Evolutionary conservation across 1,140 invertebrate genomes (phyloP), one percentile per base, ranked within the genome.

Genomic region (Leptinotarsa texana): DNA sequence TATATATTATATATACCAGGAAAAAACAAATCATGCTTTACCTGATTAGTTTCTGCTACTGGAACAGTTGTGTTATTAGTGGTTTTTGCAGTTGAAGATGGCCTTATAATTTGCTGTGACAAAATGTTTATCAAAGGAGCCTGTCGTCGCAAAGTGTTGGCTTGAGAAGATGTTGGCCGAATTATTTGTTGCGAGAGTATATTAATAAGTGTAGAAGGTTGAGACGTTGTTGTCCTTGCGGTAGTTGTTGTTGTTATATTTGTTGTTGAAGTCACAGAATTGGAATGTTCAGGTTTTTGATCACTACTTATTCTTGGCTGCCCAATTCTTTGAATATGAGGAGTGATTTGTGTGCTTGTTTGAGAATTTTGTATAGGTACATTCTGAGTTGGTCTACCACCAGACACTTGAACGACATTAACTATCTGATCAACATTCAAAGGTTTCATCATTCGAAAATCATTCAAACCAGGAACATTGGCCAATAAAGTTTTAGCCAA

Each of bases 331-430:
- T 87, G 86, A 63, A 87, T 87, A 73, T 87, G 86, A 57, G 86
- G 84, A 42, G 82, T 85, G 18, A 87, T 81, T 75, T 84, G 83
- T 13, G 83, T 84, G 70, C 83, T 84, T 17, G 83, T 85, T 75
- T 84, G 83, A 0, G 81, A 78, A 69, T 82, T 82, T 65, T 80
- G 79, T 63, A 76, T 76, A n/a, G 80, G 72, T 15, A 80, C 80
- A 61, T 63, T 79, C 17, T 79, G 72, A 27, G 77, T 76, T 63
- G 76, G 71, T 63, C 80, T 74, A 24, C 78, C 74, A 4, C 81
- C 82, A 0, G 88, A 86, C 13, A 90, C 80, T 75, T 90, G 90
- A 2, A 91, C 89, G 1, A 91, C 88, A 77, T 91, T 89, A 3
- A 91, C 88, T 0, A 89, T 89, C 1, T 87, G 85, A 66, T 88